Evolutionary conservation across 2,797 vertebrate species (phyloP), one percentile per base, ranked within the genome.

Genomic region (Glyptemys insculpta): DNA sequence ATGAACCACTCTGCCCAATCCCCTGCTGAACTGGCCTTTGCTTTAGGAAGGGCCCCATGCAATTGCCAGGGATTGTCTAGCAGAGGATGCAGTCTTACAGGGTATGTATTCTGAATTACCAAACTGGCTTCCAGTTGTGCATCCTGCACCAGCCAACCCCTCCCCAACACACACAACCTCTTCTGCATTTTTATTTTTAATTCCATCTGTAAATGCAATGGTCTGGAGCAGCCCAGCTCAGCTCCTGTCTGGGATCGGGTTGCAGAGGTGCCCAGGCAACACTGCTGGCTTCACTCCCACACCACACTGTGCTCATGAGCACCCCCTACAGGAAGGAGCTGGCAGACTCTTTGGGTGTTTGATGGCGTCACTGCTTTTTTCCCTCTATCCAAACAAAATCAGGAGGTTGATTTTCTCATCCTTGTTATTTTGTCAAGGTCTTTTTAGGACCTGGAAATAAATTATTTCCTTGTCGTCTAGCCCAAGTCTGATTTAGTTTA

Each of bases 381-480:
- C 91, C 88, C 94, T 94, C 94, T 97, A 59, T 83, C 91, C 92
- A 89, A 47, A 91, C 65, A 81, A 92, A 96, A 91, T 90, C 92
- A 95, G 94, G 95, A 95, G 86, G 95, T 94, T 86, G 81, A 68
- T 93, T 95, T 92, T 92, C 85, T 95, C 94, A 80, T 92, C 94
- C 92, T 94, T 93, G 95, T 88, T 94, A 90, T 91, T 96, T 95
- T 96, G 95, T 95, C 96, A 95, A 93, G 97, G 96, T 97, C 96
- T 96, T 95, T 97, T 95, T 88, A 78, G 95, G 97, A 88, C 91
- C 94, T 91, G 96, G 96, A 92, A 98, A 97, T 98, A 97, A 98
- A 97, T 86, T 80, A 93, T 97, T 97, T 97, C 97, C 96, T 97
- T 97, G 93, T 97, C 89, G 23, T 97, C 96, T 91, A 78, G 68